Conservation (phyloP, 1,140 invertebrate genomes). For the Doryteuthis pealeii region DNA sequence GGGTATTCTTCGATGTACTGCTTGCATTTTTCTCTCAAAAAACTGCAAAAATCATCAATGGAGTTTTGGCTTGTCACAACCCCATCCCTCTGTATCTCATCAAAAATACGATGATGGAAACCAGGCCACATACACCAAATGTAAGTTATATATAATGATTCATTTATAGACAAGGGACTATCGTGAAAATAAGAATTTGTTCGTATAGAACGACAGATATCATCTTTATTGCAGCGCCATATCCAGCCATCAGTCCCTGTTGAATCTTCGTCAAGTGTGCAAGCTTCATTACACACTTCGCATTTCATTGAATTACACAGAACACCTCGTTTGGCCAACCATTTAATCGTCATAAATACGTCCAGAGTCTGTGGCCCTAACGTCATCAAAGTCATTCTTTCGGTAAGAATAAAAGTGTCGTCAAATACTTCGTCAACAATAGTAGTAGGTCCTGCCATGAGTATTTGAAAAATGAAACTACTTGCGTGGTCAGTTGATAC, state of each 20-base stretch:
- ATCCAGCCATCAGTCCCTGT: background rate
- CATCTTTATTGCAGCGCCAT: background rate
- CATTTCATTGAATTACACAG: background rate
- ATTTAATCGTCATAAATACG: background rate
- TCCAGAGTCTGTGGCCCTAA: background rate
- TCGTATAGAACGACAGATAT: background rate
- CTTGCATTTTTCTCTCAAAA: conserved; percentile 16
- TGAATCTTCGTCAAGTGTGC: background rate
- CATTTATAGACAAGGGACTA: background rate
- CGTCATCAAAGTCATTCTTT: too few relatives aligned
- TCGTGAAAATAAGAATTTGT: background rate
- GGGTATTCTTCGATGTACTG: background rate
- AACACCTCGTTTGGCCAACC: too few relatives aligned
- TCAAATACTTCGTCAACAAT: too few relatives aligned
- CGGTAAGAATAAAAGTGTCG: too few relatives aligned
- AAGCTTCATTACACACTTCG: background rate
- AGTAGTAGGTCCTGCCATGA: too few relatives aligned
- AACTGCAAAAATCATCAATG: conserved; percentile 22
- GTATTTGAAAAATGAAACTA: too few relatives aligned
- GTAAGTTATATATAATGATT: conserved; percentile 11
- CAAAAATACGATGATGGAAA: conserved; percentile 12
- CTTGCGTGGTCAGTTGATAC: too few relatives aligned
- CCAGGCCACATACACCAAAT: background rate
- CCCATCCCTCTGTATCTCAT: too few relatives aligned
- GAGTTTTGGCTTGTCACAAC: conserved; percentile 7